phyloP scores from a whole-genome alignment of 2,113 vertebrate species.

The Gadus chalcogrammus region DNA sequence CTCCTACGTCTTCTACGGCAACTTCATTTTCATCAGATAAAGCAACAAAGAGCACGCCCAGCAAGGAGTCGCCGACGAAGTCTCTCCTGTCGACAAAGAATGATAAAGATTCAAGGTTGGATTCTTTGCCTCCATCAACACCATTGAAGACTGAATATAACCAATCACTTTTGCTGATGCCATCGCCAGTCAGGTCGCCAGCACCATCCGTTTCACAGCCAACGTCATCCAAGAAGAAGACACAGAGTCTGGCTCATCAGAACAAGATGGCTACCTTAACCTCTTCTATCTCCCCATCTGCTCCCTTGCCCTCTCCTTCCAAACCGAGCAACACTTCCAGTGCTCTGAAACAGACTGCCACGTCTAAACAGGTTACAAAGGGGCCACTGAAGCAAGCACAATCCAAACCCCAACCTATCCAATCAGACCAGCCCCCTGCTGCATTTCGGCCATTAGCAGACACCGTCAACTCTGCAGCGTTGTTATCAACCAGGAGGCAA shows the following conservation, averaged over 20 bases:
- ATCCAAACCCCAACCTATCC: neutral
- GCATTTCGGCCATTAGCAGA: neutral
- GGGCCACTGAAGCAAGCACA: slow-evolving; percentile 1
- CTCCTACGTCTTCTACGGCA: neutral
- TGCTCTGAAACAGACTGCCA: slow-evolving; percentile 35
- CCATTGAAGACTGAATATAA: neutral
- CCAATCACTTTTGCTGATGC: neutral
- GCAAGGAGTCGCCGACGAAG: neutral
- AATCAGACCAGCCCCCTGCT: neutral
- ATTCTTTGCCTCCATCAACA: neutral
- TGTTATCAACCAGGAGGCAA: neutral
- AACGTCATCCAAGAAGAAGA: slow-evolving; percentile 31
- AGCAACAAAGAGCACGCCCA: neutral
- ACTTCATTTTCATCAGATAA: neutral
- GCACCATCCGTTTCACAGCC: neutral
- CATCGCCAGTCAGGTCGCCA: too few species aligned
- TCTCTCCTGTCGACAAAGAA: slow-evolving; percentile 1
- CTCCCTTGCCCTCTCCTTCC: slow-evolving; percentile 2
- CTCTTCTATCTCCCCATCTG: neutral
- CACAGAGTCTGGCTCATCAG: slow-evolving; percentile 32
- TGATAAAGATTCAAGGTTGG: neutral
- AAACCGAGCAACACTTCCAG: slow-evolving; percentile 41
- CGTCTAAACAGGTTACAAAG: neutral
- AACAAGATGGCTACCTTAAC: slow-evolving; percentile 14
- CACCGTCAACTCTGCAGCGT: neutral